phyloP scores from a whole-genome alignment of 1,140 invertebrate genomes.

The Megalopta genalis region DNA sequence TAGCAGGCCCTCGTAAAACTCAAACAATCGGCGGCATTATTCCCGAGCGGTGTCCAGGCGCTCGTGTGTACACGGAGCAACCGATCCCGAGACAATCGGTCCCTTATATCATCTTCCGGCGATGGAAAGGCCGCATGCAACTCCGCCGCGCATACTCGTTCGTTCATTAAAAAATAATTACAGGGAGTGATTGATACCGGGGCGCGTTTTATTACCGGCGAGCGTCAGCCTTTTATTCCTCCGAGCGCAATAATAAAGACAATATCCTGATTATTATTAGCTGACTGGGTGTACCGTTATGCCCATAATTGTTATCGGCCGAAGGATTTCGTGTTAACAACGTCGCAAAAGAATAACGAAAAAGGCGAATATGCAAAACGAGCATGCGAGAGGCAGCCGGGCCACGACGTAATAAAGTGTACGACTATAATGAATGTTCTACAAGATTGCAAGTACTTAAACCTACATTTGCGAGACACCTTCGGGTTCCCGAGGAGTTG shows the following conservation, averaged over 20 bases:
- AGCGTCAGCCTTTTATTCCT: conserved; percentile 1
- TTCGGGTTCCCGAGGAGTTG: too few relatives aligned
- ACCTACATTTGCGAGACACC: too few relatives aligned
- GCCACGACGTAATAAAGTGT: too few relatives aligned
- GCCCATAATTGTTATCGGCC: background rate
- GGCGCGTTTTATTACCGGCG: conserved; percentile 1
- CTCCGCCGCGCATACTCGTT: background rate
- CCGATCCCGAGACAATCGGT: conserved; percentile 4
- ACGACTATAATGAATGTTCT: too few relatives aligned
- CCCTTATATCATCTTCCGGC: background rate
- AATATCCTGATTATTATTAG: conserved; percentile 36
- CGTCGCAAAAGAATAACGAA: too few relatives aligned
- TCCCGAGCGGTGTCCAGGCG: background rate
- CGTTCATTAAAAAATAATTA: conserved; percentile 15
- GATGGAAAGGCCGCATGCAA: background rate
- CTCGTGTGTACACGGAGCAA: background rate
- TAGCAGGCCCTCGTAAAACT: conserved; percentile 23
- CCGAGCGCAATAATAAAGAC: conserved; percentile 17
- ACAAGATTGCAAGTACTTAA: too few relatives aligned
- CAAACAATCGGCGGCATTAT: conserved; percentile 4
- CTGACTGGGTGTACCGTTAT: background rate
- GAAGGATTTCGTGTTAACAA: conserved; percentile 5
- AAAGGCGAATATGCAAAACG: too few relatives aligned
- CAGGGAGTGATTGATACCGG: conserved; percentile 7
- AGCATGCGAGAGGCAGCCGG: too few relatives aligned